These are phyloP conservation scores for Polydrusus tereticollis DNA, from an alignment of 2,888 invertebrate genomes.

Conservation along the genomic window DNA sequence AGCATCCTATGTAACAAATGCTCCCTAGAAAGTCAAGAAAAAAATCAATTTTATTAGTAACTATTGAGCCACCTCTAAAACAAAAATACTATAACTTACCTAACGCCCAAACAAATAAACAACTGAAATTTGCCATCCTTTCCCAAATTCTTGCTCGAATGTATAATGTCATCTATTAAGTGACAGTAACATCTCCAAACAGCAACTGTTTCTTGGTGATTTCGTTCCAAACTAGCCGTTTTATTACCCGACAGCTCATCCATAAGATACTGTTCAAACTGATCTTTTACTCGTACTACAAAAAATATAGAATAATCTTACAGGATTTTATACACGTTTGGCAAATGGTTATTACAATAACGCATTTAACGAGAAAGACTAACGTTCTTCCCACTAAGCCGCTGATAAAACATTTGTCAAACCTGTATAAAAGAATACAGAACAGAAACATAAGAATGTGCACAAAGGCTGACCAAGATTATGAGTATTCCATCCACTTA, in stretches of 20 bases:
- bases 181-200: slow-evolving; percentile 92
- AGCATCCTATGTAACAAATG: slow-evolving; percentile 92
- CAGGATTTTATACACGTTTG: no score
- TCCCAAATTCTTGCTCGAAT: slow-evolving; percentile 87
- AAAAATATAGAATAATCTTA: background rate
- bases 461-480: no score
- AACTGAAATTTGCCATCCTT: slow-evolving; percentile 99
- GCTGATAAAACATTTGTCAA: no score
- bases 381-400: no score
- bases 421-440: no score
- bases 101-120: slow-evolving; percentile 92
- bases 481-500: no score
- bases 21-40: slow-evolving; percentile 73
- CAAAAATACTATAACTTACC: no score
- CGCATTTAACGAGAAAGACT: no score
- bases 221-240: slow-evolving; percentile 65
- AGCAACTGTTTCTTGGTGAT: slow-evolving; percentile 70
- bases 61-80: no score
- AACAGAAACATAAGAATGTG: no score
- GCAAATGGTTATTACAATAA: no score
- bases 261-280: slow-evolving; percentile 80
- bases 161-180: slow-evolving; percentile 89
- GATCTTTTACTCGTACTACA: slow-evolving; percentile 82
- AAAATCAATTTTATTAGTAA: background rate
- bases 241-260: slow-evolving; percentile 71